A percentile compares a stretch with the other conserved stretches of the same genome.
These are phyloP conservation scores for Lithophane ornitopus DNA, from an alignment of 2,888 invertebrate species.

Conservation along the genomic window DNA sequence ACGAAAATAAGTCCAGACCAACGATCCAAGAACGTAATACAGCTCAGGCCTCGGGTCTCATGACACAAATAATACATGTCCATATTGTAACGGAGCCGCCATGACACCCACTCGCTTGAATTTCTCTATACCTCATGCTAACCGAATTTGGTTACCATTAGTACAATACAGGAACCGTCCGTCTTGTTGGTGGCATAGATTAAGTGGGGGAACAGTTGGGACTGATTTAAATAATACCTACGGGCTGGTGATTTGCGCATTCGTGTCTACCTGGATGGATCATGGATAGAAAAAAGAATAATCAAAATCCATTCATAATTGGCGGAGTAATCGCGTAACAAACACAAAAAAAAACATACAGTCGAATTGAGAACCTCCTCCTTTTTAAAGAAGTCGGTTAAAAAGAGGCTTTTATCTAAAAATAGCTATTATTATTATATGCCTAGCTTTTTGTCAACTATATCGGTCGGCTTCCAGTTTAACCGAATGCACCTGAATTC, in stretches of 20 bases:
- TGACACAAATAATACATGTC: conserved; percentile 46
- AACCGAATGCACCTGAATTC: too few relatives aligned
- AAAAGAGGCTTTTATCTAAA: too few relatives aligned
- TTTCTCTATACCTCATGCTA: conserved; percentile 55
- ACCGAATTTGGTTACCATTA: conserved; percentile 67
- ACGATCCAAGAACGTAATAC: background rate
- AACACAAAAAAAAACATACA: too few relatives aligned
- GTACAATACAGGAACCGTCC: conserved; percentile 48
- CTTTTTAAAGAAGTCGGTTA: too few relatives aligned
- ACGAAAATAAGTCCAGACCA: too few relatives aligned
- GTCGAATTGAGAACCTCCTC: too few relatives aligned
- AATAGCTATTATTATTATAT: too few relatives aligned
- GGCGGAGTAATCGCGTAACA: too few relatives aligned
- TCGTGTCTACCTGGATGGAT: background rate
- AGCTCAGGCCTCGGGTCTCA: conserved; percentile 20
- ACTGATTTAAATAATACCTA: background rate
- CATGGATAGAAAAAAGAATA: too few relatives aligned
- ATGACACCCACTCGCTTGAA: conserved; percentile 58
- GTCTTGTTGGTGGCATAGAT: conserved; percentile 54
- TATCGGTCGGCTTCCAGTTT: too few relatives aligned
- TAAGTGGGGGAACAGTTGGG: conserved; percentile 29
- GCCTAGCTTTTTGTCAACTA: too few relatives aligned
- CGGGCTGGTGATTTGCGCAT: background rate
- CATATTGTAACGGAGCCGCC: conserved; percentile 37
- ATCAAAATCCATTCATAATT: too few relatives aligned